A percentile compares a stretch with the other conserved stretches of the same genome.
These are phyloP conservation scores for Drosophila vallismaia DNA, from an alignment of 2,888 invertebrate species.

Conservation along the genomic window DNA sequence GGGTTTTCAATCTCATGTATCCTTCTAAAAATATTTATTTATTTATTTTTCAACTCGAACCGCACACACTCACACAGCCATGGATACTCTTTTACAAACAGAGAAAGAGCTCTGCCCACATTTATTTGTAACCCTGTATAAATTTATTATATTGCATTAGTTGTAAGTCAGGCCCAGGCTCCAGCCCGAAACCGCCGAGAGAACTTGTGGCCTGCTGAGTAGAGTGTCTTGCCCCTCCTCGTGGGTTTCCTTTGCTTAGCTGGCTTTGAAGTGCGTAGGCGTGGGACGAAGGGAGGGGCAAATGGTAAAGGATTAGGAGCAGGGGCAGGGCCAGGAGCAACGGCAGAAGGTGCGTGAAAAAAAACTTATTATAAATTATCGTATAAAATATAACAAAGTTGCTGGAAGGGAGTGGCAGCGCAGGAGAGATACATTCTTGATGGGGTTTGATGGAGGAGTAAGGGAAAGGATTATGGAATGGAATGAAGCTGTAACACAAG, in stretches of 20 bases:
- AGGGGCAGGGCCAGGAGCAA: slow-evolving; percentile 27
- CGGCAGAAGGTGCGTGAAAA: slow-evolving; percentile 67
- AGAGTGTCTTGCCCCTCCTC: slow-evolving; percentile 36
- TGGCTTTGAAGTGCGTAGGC: slow-evolving; percentile 59
- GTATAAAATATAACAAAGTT: slow-evolving; percentile 61
- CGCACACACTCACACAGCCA: slow-evolving; percentile 39
- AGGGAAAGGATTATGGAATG: slow-evolving; percentile 26
- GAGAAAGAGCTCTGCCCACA: slow-evolving; percentile 37
- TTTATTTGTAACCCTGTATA: slow-evolving; percentile 80
- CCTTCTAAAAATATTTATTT: slow-evolving; percentile 79
- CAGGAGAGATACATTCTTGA: slow-evolving; percentile 36
- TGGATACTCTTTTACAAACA: slow-evolving; percentile 1
- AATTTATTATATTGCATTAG: slow-evolving; percentile 82
- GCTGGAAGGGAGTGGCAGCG: slow-evolving; percentile 15
- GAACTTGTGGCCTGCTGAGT: slow-evolving; percentile 50
- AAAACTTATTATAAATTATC: slow-evolving; percentile 74
- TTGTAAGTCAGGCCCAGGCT: slow-evolving; percentile 68
- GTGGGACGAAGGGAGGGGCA: not conserved
- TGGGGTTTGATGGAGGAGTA: slow-evolving; percentile 32
- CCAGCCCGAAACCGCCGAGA: slow-evolving; percentile 21
- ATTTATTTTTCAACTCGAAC: slow-evolving; percentile 69
- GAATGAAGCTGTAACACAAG: slow-evolving; percentile 38
- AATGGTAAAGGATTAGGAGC: not conserved
- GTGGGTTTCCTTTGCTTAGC: slow-evolving; percentile 11
- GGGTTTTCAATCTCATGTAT: slow-evolving; percentile 52